These are phyloP conservation scores for Tetramorium alpestre DNA, from an alignment of 1,140 invertebrate species.

Conservation along the genomic window DNA sequence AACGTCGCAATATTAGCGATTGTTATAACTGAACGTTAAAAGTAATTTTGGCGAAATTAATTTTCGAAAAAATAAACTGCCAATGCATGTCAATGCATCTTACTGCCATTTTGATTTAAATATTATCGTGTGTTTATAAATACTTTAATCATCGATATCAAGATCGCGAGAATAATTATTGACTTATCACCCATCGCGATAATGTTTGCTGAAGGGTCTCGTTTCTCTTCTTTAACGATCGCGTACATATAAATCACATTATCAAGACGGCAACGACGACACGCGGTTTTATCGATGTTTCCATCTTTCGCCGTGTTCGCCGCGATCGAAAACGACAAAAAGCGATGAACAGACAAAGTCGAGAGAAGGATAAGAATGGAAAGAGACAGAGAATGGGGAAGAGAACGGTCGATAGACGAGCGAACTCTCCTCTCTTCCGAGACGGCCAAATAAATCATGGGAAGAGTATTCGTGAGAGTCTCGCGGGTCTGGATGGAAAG, in stretches of 20 bases:
- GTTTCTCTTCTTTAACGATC: neutral
- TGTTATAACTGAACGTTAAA: neutral
- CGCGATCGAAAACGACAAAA: slow-evolving; percentile 51
- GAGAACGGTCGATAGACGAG: slow-evolving; percentile 65
- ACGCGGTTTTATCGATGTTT: slow-evolving; percentile 12
- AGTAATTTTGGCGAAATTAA: slow-evolving; percentile 6
- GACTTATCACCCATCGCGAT: neutral
- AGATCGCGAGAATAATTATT: slow-evolving; percentile 1
- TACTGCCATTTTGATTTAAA: neutral
- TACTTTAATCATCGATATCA: neutral
- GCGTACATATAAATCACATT: slow-evolving; percentile 24
- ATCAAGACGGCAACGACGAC: slow-evolving; percentile 44
- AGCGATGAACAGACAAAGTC: slow-evolving; percentile 42
- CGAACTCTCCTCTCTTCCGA: slow-evolving; percentile 65
- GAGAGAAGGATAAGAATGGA: slow-evolving; percentile 12
- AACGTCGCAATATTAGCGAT: neutral
- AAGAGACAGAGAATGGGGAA: slow-evolving; percentile 23
- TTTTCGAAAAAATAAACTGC: neutral
- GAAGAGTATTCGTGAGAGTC: slow-evolving; percentile 83
- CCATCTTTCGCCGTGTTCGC: slow-evolving; percentile 4
- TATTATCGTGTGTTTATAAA: neutral
- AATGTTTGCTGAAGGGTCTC: neutral
- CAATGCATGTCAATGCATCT: neutral
- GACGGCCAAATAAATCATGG: slow-evolving; percentile 82
- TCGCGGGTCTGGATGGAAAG: slow-evolving; percentile 63